These are phyloP conservation scores for Drosophila neoperkinsi DNA, from an alignment of 2,888 invertebrate species.

Conservation along the genomic window DNA sequence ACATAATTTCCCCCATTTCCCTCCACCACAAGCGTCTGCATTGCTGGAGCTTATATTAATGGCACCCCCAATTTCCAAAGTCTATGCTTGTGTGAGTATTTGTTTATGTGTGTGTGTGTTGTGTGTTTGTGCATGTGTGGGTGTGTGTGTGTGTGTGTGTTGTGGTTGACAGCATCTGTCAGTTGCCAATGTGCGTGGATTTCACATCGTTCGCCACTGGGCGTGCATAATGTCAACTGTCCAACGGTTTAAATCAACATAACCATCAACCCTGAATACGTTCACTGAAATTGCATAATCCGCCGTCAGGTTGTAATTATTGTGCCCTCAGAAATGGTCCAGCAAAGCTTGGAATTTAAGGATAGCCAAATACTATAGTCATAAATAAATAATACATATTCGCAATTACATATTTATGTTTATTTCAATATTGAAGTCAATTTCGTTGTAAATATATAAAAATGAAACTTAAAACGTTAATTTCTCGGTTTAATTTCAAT, in stretches of 20 bases:
- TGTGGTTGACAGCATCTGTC: constrained; percentile 81
- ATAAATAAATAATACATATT: neutral
- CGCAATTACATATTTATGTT: neutral
- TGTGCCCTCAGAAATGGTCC: neutral
- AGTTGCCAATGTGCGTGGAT: constrained; percentile 67
- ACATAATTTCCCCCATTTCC: constrained; percentile 27
- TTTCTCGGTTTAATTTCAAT: no score
- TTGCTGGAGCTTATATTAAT: constrained; percentile 53
- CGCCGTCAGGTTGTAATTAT: constrained; percentile 18
- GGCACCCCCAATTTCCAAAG: constrained; percentile 23
- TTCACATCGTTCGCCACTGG: constrained; percentile 24
- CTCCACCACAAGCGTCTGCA: neutral
- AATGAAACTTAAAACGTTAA: no score
- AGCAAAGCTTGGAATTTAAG: constrained; percentile 11
- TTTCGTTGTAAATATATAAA: neutral
- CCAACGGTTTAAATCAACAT: constrained; percentile 65
- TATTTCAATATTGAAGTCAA: neutral
- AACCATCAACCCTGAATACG: constrained; percentile 36
- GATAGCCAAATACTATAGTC: neutral
- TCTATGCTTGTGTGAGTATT: neutral
- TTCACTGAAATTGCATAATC: constrained; percentile 3
- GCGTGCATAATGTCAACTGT: constrained; percentile 65
- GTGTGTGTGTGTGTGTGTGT: constrained; percentile 22
- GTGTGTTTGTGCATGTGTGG: constrained; percentile 26
- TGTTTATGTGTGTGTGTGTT: constrained; percentile 4